Evolutionary conservation across 2,797 vertebrate genomes (phyloP).

Genomic region (Synanceia verrucosa): DNA sequence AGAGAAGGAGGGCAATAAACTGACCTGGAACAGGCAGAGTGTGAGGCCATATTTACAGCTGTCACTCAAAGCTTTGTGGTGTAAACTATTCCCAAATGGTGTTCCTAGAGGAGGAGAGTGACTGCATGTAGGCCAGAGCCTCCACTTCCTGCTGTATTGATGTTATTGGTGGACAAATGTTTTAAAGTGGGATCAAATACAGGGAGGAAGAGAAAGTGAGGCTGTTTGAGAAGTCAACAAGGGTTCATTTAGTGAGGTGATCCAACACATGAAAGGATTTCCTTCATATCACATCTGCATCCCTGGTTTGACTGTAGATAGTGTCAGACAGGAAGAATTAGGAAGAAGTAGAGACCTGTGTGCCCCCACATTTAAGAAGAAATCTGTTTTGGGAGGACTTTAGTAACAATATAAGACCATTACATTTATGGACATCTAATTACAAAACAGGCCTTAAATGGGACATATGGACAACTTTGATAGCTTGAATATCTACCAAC

Average conservation of each 20-base stretch:
- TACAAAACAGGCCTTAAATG: neutral
- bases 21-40: neutral
- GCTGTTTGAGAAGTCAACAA: neutral
- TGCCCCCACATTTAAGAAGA: neutral
- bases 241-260: constrained; percentile 4
- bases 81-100: constrained; percentile 38
- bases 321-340: neutral
- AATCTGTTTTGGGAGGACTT: neutral
- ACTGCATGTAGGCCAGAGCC: constrained; percentile 54
- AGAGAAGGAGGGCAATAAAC: neutral
- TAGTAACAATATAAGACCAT: neutral
- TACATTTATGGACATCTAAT: neutral
- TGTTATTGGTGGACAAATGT: neutral
- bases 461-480: too few species aligned
- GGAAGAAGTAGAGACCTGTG: neutral
- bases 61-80: constrained; percentile 34
- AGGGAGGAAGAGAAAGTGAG: neutral
- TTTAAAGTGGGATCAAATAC: constrained; percentile 10
- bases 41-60: constrained; percentile 49
- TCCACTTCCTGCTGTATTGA: constrained; percentile 29
- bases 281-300: neutral
- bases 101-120: constrained; percentile 45
- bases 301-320: neutral
- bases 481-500: too few species aligned
- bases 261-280: neutral